Conservation (phyloP, 2,113 vertebrate species). For the Ornithorhynchus anatinus region DNA sequence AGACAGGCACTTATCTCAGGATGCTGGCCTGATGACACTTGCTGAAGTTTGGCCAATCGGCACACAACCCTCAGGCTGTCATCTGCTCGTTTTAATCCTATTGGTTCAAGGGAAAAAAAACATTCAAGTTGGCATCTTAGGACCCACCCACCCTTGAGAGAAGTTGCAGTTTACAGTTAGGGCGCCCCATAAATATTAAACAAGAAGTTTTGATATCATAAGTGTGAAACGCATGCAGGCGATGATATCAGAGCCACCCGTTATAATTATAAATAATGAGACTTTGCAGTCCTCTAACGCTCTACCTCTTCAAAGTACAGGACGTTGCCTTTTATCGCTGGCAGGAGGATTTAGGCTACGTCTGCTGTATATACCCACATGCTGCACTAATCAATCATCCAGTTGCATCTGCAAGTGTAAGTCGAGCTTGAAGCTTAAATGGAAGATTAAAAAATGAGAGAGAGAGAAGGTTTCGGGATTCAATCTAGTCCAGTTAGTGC, state of each 20-base stretch:
- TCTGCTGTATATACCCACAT: too few species aligned
- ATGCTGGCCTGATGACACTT: background rate
- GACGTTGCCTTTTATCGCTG: background rate
- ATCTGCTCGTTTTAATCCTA: background rate
- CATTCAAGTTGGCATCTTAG: background rate
- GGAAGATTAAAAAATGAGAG: background rate
- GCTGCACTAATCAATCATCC: background rate
- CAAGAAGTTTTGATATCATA: background rate
- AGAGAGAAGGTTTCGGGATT: too few species aligned
- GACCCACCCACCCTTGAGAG: background rate
- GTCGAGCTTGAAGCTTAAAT: background rate
- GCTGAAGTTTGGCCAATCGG: background rate
- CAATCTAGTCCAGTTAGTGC: background rate
- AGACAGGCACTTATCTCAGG: background rate
- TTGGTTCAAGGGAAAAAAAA: background rate
- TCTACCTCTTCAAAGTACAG: background rate
- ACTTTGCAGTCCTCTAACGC: background rate
- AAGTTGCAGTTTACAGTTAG: background rate
- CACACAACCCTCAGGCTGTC: background rate
- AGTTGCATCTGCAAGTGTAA: background rate
- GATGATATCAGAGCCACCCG: background rate
- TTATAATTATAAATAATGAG: background rate
- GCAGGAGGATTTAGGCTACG: background rate
- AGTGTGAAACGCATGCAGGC: background rate
- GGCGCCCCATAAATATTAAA: background rate